Percentiles rank a stretch among this genome's conserved stretches.
Evolutionary conservation across 2,797 vertebrate species (phyloP).

Genomic region (Chloroceryle amazona): DNA sequence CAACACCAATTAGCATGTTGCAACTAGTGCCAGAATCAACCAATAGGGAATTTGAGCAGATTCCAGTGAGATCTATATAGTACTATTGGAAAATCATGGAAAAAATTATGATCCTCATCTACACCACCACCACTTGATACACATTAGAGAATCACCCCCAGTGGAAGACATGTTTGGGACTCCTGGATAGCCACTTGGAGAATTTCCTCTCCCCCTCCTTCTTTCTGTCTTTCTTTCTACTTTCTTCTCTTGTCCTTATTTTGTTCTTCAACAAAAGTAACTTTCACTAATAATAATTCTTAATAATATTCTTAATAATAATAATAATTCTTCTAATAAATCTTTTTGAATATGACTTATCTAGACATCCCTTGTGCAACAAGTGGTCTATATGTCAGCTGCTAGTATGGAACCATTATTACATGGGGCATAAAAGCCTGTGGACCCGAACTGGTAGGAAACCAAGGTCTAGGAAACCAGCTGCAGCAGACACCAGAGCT

Average conservation of each 20-base stretch:
- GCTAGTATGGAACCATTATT: background rate
- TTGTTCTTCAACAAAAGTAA: background rate
- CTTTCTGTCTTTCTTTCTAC: background rate
- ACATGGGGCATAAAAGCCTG: background rate
- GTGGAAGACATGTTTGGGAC: background rate
- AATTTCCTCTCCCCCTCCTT: background rate
- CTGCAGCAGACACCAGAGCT: background rate
- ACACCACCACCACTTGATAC: background rate
- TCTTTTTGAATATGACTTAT: background rate
- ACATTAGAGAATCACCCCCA: rapidly evolving
- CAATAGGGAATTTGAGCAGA: background rate
- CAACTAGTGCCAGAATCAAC: background rate
- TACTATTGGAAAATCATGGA: background rate
- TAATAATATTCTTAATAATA: too few relatives aligned
- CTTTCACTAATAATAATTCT: too few relatives aligned
- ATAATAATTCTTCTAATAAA: background rate
- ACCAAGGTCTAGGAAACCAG: background rate
- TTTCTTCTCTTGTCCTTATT: background rate
- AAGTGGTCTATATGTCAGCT: background rate
- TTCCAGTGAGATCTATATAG: background rate
- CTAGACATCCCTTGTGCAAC: background rate
- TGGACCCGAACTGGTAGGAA: background rate
- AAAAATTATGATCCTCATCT: background rate
- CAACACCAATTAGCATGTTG: background rate
- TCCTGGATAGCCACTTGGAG: background rate